Conservation (phyloP, 1,140 invertebrate species). For the Drosophila pandora region DNA sequence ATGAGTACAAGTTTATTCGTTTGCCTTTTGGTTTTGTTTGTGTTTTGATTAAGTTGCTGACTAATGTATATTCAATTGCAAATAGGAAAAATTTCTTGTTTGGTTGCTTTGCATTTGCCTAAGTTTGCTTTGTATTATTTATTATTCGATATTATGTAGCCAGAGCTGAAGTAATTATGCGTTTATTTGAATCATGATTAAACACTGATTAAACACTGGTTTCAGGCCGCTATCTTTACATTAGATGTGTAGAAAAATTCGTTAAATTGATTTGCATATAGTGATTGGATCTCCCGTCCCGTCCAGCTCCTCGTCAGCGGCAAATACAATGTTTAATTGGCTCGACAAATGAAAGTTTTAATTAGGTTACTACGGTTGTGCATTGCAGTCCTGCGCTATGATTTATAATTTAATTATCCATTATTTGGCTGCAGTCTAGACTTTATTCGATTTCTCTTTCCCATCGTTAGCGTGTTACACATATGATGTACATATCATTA, state of each 20-base stretch:
- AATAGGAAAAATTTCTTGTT: constrained; percentile 55
- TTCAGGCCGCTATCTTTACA: constrained; percentile 60
- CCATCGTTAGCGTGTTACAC: constrained; percentile 41
- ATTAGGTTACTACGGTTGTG: constrained; percentile 31
- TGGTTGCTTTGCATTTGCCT: constrained; percentile 56
- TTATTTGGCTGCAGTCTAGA: constrained; percentile 79
- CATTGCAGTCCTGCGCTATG: constrained; percentile 62
- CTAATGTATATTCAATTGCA: constrained; percentile 76
- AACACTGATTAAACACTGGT: constrained; percentile 59
- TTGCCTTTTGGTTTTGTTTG: constrained; percentile 78
- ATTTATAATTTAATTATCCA: constrained; percentile 43
- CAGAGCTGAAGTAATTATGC: constrained; percentile 57
- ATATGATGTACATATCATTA: constrained; percentile 44
- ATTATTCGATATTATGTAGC: constrained; percentile 46
- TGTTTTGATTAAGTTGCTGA: constrained; percentile 75
- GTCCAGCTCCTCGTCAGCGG: constrained; percentile 42
- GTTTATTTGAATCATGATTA: constrained; percentile 41
- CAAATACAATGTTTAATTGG: constrained; percentile 62
- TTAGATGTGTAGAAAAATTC: constrained; percentile 81
- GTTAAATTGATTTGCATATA: constrained; percentile 80
- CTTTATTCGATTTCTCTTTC: constrained; percentile 58
- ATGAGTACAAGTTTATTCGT: constrained; percentile 54
- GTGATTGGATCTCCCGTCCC: constrained; percentile 25
- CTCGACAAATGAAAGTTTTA: constrained; percentile 47
- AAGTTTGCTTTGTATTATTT: constrained; percentile 45